Evolutionary conservation across 2,888 invertebrate genomes (phyloP).

Genomic region (Capitulum mitella): DNA sequence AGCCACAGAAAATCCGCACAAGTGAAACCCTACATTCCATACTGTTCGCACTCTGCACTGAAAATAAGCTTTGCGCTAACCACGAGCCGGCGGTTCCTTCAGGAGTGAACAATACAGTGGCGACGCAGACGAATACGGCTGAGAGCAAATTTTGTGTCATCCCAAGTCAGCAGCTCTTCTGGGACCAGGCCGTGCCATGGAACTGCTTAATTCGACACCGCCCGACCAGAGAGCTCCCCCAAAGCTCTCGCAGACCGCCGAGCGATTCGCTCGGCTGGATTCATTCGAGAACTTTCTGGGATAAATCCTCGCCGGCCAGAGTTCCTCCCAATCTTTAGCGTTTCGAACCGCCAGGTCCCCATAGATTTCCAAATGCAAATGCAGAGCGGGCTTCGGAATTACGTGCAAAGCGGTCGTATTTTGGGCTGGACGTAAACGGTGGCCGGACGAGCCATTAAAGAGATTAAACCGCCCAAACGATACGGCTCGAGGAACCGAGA

Average conservation of each 20-base stretch:
- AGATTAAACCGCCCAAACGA: neutral
- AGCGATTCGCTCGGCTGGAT: neutral
- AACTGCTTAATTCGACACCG: no score
- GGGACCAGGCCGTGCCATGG: no score
- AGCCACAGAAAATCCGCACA: no score
- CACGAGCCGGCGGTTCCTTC: no score
- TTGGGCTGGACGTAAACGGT: neutral
- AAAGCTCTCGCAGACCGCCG: neutral
- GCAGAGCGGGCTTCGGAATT: neutral
- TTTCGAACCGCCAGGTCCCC: neutral
- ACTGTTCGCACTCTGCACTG: no score
- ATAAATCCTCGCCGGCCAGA: neutral
- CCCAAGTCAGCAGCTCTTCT: no score
- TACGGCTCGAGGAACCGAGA: neutral
- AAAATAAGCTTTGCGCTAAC: no score
- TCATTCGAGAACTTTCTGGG: neutral
- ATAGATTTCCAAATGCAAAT: conserved; percentile 18
- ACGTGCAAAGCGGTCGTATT: conserved; percentile 16
- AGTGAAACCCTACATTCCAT: no score
- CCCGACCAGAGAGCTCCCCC: neutral
- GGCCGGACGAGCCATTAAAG: neutral
- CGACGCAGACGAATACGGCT: no score
- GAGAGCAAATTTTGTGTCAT: no score
- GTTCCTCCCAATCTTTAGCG: conserved; percentile 3
- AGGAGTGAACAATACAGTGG: no score